Conservation (phyloP, 64 coral and sea anemone genomes). For the Cladopsammia gracilis region DNA sequence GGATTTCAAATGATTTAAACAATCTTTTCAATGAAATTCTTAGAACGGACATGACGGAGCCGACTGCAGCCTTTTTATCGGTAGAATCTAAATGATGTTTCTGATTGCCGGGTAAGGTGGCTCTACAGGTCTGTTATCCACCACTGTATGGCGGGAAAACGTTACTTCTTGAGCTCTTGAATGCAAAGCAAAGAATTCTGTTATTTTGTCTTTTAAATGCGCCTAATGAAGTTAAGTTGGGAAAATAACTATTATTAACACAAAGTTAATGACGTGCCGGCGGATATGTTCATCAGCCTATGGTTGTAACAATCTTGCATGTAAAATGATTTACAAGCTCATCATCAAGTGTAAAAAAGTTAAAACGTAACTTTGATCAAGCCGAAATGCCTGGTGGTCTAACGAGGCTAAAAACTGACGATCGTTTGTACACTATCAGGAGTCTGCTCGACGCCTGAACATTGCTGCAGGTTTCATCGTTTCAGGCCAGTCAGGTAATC, state of each 20-base stretch:
- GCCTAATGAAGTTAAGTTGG: too few relatives aligned
- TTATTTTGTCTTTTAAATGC: too few relatives aligned
- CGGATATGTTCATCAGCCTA: too few relatives aligned
- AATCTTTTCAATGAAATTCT: background rate
- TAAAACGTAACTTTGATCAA: background rate
- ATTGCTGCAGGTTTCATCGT: background rate
- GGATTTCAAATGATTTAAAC: slow-evolving; percentile 30
- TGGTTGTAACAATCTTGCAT: background rate
- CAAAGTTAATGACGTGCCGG: too few relatives aligned
- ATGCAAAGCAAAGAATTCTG: too few relatives aligned
- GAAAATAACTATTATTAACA: too few relatives aligned
- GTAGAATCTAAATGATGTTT: background rate
- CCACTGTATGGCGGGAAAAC: too few relatives aligned
- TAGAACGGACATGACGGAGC: background rate
- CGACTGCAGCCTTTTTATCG: background rate
- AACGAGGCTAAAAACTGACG: background rate
- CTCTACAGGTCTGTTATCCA: too few relatives aligned
- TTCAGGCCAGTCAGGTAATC: background rate
- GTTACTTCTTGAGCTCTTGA: background rate
- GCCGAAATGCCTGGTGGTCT: background rate
- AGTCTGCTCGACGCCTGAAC: background rate
- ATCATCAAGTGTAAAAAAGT: background rate
- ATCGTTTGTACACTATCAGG: background rate
- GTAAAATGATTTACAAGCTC: background rate
- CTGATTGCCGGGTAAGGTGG: background rate